Base-by-base conservation (phyloP, 2,113 vertebrate species). In the Periophthalmodon schlosseri region DNA sequence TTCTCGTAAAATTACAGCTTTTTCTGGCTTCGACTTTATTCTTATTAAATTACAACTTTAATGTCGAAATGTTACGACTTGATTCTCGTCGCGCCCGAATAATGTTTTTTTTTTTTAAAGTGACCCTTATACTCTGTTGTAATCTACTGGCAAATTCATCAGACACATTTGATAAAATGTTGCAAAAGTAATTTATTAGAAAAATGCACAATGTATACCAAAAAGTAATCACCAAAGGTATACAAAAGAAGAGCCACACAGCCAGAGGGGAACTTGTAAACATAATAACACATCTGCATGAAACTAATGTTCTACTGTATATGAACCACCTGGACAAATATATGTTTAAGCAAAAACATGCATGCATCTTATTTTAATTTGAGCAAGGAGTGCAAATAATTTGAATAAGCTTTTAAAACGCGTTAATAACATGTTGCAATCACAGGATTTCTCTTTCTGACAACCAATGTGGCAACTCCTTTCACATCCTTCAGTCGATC, bases 401-500 rank as follows among this genome's bases (percentile, higher is more conserved):
- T 24, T 50, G 2, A 50, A 16, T 50, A 28, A 12, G 21, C n/a
- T 24, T 58, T 60, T 13, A 57, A 10, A 5, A 21, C 18, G 9
- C 7, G 5, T 23, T 57, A 57, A 28, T 24, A 5, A 56, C 0
- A 6, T 24, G 2, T 12, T 5, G 11, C 0, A 1, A 65, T 24
- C 2, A 21, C 0, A 44, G 21, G 6, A 3, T 0, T 23, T 61
- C 20, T 85, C 71, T 73, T 87, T 65, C 2, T 68, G 46, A 95
- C 92, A 15, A 94, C 84, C 34, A 95, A 20, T 5, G 86, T 88
- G 52, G 88, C 73, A 18, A 73, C 83, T 65, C 94, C 94, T 76
- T 94, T 94, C 23, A 94, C 92, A 2, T 94, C 91, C 75, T 64
- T 92, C 72, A 95, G 91, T 52, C 82, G 72, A 81, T 94, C 91